Base-by-base conservation (phyloP, 1,140 invertebrate species). In the Nephotettix cincticeps region DNA sequence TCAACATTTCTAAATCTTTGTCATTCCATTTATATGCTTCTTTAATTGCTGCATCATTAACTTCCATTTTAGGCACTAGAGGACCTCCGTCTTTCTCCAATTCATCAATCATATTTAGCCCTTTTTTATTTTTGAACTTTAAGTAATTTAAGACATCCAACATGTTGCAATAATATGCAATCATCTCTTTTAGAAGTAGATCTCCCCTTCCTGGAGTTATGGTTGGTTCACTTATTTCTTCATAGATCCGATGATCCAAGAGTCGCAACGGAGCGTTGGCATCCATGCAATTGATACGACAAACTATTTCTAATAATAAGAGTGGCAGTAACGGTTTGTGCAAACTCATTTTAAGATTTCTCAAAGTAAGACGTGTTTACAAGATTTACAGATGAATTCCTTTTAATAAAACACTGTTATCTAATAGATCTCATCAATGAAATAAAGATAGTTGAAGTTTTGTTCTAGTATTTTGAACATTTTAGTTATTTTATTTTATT, bases 21-120 rank as follows among this genome's bases (percentile, higher is more conserved):
- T 51, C 47, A 4, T 51, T n/a, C 47, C 47, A 51, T n/a, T 51
- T 51, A n/a, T 51, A 51, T 51, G 47, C 47, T 51, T 21, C 21
- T n/a, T 51, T 51, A n/a, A 51, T 51, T 4, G 47, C 47, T 9
- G 6, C n/a, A 4, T n/a, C 47, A n/a, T 51, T 51, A 4, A 51
- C 47, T n/a, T 51, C 47, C 47, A 51, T 51, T 4, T 21, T 51
- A 2, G 47, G 47, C 4, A 51, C 14, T 51, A 3, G 6, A 51
- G 47, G 47, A 3, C 47, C 47, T 3, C 47, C 47, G 6, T 51
- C 47, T 4, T n/a, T 51, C 47, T 51, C 47, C 47, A 51, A 21
- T n/a, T 19, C 47, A 51, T 51, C 47, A 2, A 51, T n/a, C 47
- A 51, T 51, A 4, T 51, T n/a, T n/a, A 51, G 19, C 6, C 47